phyloP scores from a whole-genome alignment of 2,797 vertebrate genomes.

The Sebastes iracundus region DNA sequence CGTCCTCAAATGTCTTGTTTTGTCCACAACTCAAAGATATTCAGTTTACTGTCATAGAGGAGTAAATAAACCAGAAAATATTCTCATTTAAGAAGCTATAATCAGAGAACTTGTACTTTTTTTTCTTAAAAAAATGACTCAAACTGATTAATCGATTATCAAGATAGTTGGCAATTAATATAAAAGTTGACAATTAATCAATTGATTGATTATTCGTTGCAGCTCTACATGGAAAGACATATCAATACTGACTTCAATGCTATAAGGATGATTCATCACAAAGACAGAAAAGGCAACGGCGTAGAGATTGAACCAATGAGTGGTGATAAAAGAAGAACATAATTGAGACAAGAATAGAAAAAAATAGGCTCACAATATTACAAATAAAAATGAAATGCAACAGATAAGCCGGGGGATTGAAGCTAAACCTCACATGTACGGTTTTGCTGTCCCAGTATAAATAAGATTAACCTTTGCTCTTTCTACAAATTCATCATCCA shows the following conservation, averaged over 20 bases:
- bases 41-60: too few relatives aligned
- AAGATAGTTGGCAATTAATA: too few relatives aligned
- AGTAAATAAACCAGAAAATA: too few relatives aligned
- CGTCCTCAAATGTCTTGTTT: too few relatives aligned
- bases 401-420: not conserved
- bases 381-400: not conserved
- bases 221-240: not conserved
- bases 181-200: too few relatives aligned
- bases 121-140: too few relatives aligned
- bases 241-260: not conserved
- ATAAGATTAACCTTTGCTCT: conserved; percentile 38
- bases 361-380: not conserved
- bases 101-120: too few relatives aligned
- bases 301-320: not conserved
- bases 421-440: not conserved
- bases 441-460: conserved; percentile 6
- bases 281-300: not conserved
- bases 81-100: too few relatives aligned
- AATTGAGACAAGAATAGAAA: not conserved
- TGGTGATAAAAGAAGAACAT: not conserved
- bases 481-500: conserved; percentile 20
- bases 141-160: too few relatives aligned
- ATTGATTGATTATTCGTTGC: too few relatives aligned
- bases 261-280: not conserved
- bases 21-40: too few relatives aligned